Conservation (phyloP, 2,797 vertebrate species). For the Hydrolagus colliei region DNA sequence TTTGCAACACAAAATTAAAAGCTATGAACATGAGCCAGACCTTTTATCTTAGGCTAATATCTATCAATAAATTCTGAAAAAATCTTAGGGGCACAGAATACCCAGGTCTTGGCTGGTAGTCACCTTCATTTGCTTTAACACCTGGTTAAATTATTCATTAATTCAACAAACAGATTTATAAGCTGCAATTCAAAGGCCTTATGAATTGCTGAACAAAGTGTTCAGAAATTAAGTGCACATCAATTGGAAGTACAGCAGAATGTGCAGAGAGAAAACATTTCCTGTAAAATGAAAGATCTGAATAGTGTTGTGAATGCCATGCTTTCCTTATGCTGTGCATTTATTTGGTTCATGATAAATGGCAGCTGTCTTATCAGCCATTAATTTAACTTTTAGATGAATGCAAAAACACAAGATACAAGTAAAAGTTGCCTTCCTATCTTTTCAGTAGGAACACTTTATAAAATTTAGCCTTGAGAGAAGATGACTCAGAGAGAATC, state of each 20-base stretch:
- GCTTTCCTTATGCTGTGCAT: constrained; percentile 3
- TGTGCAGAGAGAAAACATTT: constrained; percentile 50
- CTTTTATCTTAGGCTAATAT: constrained; percentile 65
- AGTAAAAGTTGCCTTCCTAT: not conserved
- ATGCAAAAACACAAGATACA: not conserved
- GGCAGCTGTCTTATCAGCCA: no score
- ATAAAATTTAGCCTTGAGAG: no score
- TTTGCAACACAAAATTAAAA: constrained; percentile 69
- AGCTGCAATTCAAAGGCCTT: constrained; percentile 74
- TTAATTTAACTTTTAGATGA: constrained; percentile 7
- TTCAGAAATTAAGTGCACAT: constrained; percentile 67
- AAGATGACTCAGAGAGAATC: no score
- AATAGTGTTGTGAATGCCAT: not conserved
- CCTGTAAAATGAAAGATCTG: constrained; percentile 43
- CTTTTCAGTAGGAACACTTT: not conserved
- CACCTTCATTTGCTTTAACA: constrained; percentile 52
- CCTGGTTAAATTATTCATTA: constrained; percentile 78
- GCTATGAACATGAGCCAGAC: constrained; percentile 61
- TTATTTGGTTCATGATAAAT: not conserved
- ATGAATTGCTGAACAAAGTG: constrained; percentile 56
- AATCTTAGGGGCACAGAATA: constrained; percentile 40
- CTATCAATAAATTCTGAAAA: constrained; percentile 44
- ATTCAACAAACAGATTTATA: constrained; percentile 74
- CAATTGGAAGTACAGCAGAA: constrained; percentile 54
- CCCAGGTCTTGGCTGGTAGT: constrained; percentile 42